Base-by-base conservation (phyloP, 2,113 vertebrate species). In the crab-eating macaque (Macaca fascicularis) region DNA sequence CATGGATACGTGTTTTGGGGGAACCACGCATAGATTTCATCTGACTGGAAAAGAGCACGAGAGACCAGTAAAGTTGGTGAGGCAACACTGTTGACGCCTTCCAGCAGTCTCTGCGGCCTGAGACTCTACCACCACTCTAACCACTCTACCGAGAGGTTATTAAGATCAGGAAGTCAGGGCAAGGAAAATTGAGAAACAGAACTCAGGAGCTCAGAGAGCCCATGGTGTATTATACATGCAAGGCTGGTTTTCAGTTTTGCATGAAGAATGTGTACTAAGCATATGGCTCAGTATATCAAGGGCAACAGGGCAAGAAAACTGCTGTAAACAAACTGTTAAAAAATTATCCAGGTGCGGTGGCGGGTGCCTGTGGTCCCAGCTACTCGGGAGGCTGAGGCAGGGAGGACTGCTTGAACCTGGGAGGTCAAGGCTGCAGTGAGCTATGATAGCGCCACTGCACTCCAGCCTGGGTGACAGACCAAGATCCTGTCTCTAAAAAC, bases 81-180 rank as follows among this genome's bases (percentile, higher is more conserved):
- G 19, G 45, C 64, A 76, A 82, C 50, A 43, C 35, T 6, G 45
- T 22, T 13, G 14, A 43, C 10, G 67, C 64, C 86, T 69, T 57
- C n/a, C 40, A 59, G 38, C 30, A 6, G 67, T 52, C 64, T 91
- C 76, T 50, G 69, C 1, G 30, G 70, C 38, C 74, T 55, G 23
- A 89, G 45, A 35, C 61, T 64, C 55, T 16, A 52, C 16, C 50
- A 14, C 45, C 43, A n/a, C 43, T 43, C 43, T 43, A 43, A 43
- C 45, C 45, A 10, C 32, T 88, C 50, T 70, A n/a, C 12, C 16
- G 23, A 88, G 50, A 57, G 23, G 50, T 38, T 55, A 74, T 10
- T 48, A 22, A 64, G 43, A 64, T n/a, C 61, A 93, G 95, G 92
- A 93, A 93, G 55, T 93, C 59, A 93, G 82, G 80, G 97, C 57